Conservation (phyloP, 2,888 invertebrate genomes). For the Sarcophaga rosellei region DNA sequence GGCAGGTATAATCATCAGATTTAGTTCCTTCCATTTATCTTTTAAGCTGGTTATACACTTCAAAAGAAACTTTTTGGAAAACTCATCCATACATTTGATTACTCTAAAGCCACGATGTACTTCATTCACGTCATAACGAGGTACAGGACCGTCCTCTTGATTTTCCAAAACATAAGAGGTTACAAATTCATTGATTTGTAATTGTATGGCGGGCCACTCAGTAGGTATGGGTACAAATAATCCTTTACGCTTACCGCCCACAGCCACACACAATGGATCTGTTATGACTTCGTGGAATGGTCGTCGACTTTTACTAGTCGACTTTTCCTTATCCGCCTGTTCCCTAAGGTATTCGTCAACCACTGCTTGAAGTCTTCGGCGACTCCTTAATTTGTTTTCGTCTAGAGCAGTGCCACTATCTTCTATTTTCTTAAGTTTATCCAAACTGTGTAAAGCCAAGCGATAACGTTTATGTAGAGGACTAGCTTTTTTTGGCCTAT, state of each 20-base stretch:
- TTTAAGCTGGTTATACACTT: not conserved
- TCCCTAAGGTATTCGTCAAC: not conserved
- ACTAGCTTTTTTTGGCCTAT: too few species aligned
- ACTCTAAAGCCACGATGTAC: not conserved
- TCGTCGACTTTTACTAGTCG: too few species aligned
- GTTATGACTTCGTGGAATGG: not conserved
- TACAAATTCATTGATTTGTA: not conserved
- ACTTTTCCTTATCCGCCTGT: not conserved
- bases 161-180: not conserved
- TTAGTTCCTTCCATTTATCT: not conserved
- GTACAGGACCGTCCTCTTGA: not conserved
- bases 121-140: not conserved
- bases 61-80: not conserved
- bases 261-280: not conserved
- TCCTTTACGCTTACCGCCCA: not conserved
- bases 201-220: not conserved
- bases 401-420: too few species aligned
- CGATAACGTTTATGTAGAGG: too few species aligned
- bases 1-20: not conserved
- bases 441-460: too few species aligned
- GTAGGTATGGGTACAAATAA: not conserved
- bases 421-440: too few species aligned
- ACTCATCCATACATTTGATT: constrained; percentile 4
- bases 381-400: not conserved
- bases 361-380: not conserved